Conservation (phyloP, 2,113 vertebrate species). For the Montifringilla adamsi region DNA sequence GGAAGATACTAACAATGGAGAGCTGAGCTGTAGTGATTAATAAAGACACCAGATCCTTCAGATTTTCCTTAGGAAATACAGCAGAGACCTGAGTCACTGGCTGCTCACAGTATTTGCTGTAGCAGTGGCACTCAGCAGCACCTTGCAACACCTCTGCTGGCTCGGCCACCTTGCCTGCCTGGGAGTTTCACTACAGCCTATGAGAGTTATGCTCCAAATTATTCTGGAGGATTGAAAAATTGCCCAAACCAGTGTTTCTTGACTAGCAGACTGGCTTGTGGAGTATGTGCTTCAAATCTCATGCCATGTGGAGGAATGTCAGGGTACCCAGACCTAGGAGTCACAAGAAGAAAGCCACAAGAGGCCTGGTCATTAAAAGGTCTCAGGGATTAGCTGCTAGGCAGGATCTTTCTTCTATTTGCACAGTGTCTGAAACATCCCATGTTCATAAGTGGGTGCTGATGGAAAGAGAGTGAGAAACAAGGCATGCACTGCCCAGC, state of each 20-base stretch:
- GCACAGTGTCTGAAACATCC: not conserved
- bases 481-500: not conserved
- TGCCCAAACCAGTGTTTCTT: not conserved
- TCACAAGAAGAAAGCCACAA: not conserved
- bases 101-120: not conserved
- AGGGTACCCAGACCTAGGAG: not conserved
- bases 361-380: not conserved
- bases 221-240: not conserved
- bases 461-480: not conserved
- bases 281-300: not conserved
- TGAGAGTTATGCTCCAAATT: not conserved
- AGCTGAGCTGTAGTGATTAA: not conserved
- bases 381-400: not conserved
- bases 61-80: not conserved
- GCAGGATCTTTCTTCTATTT: not conserved
- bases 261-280: not conserved
- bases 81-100: not conserved
- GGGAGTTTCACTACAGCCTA: not conserved
- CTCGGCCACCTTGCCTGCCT: not conserved
- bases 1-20: not conserved
- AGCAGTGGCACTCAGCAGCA: not conserved
- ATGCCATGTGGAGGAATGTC: not conserved
- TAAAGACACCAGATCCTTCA: not conserved
- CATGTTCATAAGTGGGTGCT: accelerated
- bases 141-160: not conserved